Evolutionary conservation across 2,113 vertebrate genomes (phyloP).

Genomic region (Egretta garzetta): DNA sequence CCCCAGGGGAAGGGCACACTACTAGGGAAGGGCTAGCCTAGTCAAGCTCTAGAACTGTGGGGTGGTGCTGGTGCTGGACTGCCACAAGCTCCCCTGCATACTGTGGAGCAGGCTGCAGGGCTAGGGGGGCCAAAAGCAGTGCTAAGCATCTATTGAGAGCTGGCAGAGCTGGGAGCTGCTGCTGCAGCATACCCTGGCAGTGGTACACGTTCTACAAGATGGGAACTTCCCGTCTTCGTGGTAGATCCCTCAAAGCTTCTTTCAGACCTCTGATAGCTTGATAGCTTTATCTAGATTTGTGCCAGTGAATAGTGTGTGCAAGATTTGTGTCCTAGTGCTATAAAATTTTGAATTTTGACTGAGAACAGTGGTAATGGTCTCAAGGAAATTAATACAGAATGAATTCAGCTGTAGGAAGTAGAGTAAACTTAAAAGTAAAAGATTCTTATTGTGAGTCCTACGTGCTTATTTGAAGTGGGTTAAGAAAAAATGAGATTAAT

Average conservation of each 20-base stretch:
- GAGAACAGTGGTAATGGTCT: neutral
- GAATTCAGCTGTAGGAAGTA: neutral
- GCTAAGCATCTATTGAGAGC: neutral
- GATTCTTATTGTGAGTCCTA: accelerated
- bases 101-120: neutral
- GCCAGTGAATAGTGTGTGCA: neutral
- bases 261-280: neutral
- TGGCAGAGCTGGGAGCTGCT: neutral
- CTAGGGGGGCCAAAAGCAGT: neutral
- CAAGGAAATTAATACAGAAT: neutral
- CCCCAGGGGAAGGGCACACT: neutral
- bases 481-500: neutral
- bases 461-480: neutral
- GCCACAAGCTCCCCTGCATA: accelerated
- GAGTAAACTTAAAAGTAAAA: neutral
- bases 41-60: too few relatives aligned
- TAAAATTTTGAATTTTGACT: neutral
- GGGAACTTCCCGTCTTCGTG: neutral
- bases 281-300: neutral
- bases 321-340: neutral
- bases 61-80: neutral
- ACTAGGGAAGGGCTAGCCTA: neutral
- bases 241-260: neutral
- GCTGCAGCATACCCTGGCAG: neutral
- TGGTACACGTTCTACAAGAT: accelerated